Evolutionary conservation across 2,797 vertebrate genomes (phyloP).

Genomic region (Lagodon rhomboides): DNA sequence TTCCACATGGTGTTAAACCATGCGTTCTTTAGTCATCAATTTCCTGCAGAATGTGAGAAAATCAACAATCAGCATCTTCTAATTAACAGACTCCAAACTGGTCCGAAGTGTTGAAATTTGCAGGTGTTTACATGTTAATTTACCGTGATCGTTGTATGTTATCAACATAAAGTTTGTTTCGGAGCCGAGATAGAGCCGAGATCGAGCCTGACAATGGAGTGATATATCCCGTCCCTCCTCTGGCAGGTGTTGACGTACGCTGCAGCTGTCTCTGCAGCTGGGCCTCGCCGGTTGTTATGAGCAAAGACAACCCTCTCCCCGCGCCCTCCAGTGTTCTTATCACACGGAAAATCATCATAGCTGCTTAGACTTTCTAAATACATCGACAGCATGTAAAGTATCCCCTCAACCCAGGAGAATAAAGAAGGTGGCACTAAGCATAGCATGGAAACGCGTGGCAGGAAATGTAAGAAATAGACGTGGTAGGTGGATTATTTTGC

Average conservation of each 20-base stretch:
- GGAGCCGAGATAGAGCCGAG: conserved; percentile 36
- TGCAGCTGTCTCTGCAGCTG: conserved; percentile 75
- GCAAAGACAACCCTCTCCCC: conserved; percentile 43
- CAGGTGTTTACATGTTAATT: conserved; percentile 64
- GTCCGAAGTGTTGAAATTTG: conserved; percentile 54
- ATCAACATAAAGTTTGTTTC: conserved; percentile 43
- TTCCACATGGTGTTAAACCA: conserved; percentile 23
- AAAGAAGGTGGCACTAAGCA: neutral
- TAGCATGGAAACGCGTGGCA: conserved; percentile 3
- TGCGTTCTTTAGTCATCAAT: conserved; percentile 27
- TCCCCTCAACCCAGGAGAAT: neutral
- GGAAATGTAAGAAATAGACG: conserved; percentile 6
- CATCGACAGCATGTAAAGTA: conserved; percentile 14
- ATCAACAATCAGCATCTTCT: conserved; percentile 52
- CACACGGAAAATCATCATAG: conserved; percentile 50
- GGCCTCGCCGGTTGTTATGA: conserved; percentile 55
- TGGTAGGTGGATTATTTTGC: neutral
- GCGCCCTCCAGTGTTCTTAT: conserved; percentile 42
- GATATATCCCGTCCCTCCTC: conserved; percentile 50
- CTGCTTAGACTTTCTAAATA: conserved; percentile 32
- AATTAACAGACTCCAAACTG: conserved; percentile 56
- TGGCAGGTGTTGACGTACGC: conserved; percentile 63
- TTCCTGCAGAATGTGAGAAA: conserved; percentile 42
- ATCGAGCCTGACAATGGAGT: conserved; percentile 48
- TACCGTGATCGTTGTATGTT: conserved; percentile 33